Percentiles rank a stretch among this genome's conserved stretches.
Conservation (phyloP, 2,888 invertebrate genomes). For the Pollenia angustigena region DNA sequence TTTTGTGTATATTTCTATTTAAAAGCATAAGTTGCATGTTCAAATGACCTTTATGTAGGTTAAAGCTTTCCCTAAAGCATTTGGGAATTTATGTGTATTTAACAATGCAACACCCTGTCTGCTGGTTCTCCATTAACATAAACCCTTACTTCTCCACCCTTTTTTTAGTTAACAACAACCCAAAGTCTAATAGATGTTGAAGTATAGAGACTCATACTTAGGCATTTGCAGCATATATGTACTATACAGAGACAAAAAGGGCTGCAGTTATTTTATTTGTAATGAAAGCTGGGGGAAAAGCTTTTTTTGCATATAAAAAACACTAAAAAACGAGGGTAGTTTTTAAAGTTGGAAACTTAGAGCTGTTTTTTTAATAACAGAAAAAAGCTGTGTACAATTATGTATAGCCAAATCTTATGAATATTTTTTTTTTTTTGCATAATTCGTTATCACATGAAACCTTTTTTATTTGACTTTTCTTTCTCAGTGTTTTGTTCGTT, state of each 20-base stretch:
- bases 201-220: not conserved
- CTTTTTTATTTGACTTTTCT: no score
- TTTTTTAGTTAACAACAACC: not conserved
- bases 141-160: not conserved
- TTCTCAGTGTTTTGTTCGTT: no score
- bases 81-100: constrained; percentile 15
- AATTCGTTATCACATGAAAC: no score
- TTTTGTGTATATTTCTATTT: constrained; percentile 6
- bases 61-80: constrained; percentile 78
- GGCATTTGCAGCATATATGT: not conserved
- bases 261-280: constrained; percentile 1
- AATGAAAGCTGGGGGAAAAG: constrained; percentile 19
- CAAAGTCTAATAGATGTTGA: not conserved
- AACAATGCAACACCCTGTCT: constrained; percentile 60
- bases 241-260: not conserved
- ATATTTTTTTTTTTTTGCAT: no score
- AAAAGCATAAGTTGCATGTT: constrained; percentile 50
- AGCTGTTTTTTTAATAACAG: no score
- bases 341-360: not conserved
- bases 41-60: constrained; percentile 83
- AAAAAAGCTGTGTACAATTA: no score
- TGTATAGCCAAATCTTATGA: no score
- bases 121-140: not conserved
- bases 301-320: not conserved
- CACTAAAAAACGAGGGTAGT: not conserved